phyloP scores from a whole-genome alignment of 2,113 vertebrate genomes.

The Callopanchax toddi region DNA sequence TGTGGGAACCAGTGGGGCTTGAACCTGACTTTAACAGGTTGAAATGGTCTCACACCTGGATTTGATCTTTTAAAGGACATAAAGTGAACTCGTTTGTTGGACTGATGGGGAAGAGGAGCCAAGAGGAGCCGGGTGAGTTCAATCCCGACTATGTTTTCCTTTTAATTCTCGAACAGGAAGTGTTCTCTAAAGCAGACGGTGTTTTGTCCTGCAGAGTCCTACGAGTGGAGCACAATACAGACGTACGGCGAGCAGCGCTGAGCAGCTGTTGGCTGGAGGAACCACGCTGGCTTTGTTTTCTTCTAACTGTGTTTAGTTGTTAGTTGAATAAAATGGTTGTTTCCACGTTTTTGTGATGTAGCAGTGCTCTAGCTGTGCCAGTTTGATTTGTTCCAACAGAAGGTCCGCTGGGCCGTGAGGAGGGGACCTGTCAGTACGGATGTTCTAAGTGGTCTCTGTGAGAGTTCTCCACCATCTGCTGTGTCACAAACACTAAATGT shows the following conservation, averaged over 20 bases:
- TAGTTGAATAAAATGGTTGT: slow-evolving; percentile 76
- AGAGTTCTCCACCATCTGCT: slow-evolving; percentile 36
- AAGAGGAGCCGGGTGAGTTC: slow-evolving; percentile 87
- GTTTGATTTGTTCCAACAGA: slow-evolving; percentile 41
- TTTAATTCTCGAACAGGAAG: neutral
- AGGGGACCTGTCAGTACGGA: neutral
- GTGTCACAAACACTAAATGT: slow-evolving; percentile 38
- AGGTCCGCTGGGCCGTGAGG: neutral
- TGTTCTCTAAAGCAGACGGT: neutral
- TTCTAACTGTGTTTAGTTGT: slow-evolving; percentile 78
- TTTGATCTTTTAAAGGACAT: slow-evolving; percentile 87
- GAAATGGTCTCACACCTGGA: neutral
- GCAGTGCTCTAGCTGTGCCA: slow-evolving; percentile 61
- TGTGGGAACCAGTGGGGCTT: neutral
- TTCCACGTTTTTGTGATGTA: slow-evolving; percentile 69
- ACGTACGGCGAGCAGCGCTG: slow-evolving; percentile 86
- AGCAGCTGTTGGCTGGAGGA: slow-evolving; percentile 23
- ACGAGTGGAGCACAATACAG: slow-evolving; percentile 86
- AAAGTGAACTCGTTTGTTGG: slow-evolving; percentile 97
- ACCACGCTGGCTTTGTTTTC: slow-evolving; percentile 52
- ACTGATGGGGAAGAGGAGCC: slow-evolving; percentile 97
- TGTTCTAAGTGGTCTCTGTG: slow-evolving; percentile 46
- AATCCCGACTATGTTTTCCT: neutral
- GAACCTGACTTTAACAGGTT: no score
- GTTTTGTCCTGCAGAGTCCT: slow-evolving; percentile 80